Evolutionary conservation across 2,888 invertebrate genomes (phyloP).

Genomic region (Drosophila differens): DNA sequence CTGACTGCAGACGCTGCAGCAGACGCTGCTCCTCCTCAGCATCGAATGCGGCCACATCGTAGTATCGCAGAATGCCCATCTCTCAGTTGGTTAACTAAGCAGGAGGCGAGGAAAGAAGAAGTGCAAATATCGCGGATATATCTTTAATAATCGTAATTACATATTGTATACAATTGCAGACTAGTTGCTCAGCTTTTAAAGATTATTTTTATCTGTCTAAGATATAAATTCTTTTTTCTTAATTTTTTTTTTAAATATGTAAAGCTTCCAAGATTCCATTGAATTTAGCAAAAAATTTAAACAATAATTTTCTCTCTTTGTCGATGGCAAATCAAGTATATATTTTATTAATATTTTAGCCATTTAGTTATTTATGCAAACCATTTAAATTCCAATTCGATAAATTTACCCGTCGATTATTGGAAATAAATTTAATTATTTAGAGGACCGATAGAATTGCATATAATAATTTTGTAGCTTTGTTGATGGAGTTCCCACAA

Average conservation of each 20-base stretch:
- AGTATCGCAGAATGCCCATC: slow-evolving; percentile 78
- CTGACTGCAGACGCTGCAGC: slow-evolving; percentile 86
- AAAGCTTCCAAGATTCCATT: not conserved
- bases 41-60: slow-evolving; percentile 70
- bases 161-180: not conserved
- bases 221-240: too few relatives aligned
- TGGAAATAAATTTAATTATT: not conserved
- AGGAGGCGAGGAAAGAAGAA: not conserved
- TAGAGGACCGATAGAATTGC: not conserved
- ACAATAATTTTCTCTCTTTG: not conserved
- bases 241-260: too few relatives aligned
- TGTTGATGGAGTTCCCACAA: not conserved
- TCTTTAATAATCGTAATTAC: not conserved
- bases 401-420: not conserved
- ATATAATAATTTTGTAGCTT: not conserved
- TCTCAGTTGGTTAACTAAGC: slow-evolving; percentile 23
- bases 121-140: not conserved
- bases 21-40: slow-evolving; percentile 87
- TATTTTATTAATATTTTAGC: not conserved
- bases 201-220: too few relatives aligned
- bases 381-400: not conserved
- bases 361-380: not conserved
- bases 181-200: not conserved
- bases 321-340: not conserved
- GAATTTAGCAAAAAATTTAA: not conserved